A percentile compares a stretch with the other conserved stretches of the same genome.
Evolutionary conservation across 2,113 vertebrate species (phyloP).

Genomic region (Bufo bufo): DNA sequence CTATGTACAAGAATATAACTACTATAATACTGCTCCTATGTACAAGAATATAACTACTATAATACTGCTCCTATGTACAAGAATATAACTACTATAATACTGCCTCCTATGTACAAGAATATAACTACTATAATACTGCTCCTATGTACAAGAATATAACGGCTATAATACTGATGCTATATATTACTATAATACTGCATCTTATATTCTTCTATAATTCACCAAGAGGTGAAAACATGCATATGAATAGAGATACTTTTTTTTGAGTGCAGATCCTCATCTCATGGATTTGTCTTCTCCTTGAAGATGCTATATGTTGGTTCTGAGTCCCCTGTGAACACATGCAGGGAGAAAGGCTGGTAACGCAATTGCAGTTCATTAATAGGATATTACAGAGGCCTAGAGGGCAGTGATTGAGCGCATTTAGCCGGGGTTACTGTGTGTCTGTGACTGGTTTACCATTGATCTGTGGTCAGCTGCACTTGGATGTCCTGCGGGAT

Average conservation of each 20-base stretch:
- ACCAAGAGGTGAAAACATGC: too few relatives aligned
- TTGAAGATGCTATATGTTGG: neutral
- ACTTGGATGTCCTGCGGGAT: conserved; percentile 30
- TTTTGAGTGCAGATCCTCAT: neutral
- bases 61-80: neutral
- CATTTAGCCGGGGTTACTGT: conserved; percentile 27
- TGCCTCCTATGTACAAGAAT: neutral
- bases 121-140: neutral
- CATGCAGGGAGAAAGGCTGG: neutral
- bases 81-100: conserved; percentile 1
- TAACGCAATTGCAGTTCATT: conserved; percentile 10
- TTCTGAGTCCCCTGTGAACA: neutral
- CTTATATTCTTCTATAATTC: neutral
- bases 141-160: neutral
- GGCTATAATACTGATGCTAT: neutral
- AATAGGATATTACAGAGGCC: conserved; percentile 23
- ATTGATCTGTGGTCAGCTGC: conserved; percentile 37
- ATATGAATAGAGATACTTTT: too few relatives aligned
- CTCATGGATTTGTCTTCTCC: neutral
- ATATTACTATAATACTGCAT: neutral
- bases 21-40: neutral
- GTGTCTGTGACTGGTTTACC: conserved; percentile 9
- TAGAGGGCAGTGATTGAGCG: conserved; percentile 14
- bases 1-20: conserved; percentile 1
- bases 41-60: neutral